phyloP scores from a whole-genome alignment of 2,797 vertebrate genomes.

The Acanthis flammea region DNA sequence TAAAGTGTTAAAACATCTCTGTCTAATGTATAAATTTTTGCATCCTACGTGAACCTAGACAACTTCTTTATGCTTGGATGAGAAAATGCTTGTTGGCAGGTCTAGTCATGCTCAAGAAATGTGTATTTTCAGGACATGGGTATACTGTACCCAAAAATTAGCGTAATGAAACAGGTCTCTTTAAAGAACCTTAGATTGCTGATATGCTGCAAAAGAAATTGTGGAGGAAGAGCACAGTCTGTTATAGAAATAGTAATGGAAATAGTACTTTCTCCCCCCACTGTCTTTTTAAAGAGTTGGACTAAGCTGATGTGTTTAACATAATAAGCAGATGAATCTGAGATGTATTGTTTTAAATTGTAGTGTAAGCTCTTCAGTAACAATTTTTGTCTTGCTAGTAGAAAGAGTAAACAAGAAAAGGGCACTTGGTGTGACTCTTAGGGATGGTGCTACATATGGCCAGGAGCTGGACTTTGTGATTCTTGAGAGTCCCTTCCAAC shows the following conservation, averaged over 20 bases:
- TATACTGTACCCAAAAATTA: background rate
- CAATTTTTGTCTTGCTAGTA: background rate
- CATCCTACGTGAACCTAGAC: conserved; percentile 15
- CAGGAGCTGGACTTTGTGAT: background rate
- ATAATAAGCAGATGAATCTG: background rate
- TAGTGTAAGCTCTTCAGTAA: background rate
- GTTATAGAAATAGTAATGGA: background rate
- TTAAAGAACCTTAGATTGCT: background rate
- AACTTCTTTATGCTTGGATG: background rate
- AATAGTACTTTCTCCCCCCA: rapidly evolving
- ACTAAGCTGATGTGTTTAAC: background rate
- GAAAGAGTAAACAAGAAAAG: background rate
- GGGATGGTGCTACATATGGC: background rate
- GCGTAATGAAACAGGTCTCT: background rate
- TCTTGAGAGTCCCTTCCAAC: background rate
- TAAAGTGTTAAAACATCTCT: background rate
- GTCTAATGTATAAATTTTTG: background rate
- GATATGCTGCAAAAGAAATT: background rate
- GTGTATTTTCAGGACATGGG: background rate
- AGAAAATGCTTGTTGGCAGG: background rate
- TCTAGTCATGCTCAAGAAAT: conserved; percentile 13
- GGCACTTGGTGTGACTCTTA: background rate
- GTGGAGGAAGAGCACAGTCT: background rate
- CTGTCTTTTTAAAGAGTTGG: background rate
- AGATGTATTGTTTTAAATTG: background rate